Evolutionary conservation across 2,797 vertebrate species (phyloP).

Genomic region (Silurus aristotelis): DNA sequence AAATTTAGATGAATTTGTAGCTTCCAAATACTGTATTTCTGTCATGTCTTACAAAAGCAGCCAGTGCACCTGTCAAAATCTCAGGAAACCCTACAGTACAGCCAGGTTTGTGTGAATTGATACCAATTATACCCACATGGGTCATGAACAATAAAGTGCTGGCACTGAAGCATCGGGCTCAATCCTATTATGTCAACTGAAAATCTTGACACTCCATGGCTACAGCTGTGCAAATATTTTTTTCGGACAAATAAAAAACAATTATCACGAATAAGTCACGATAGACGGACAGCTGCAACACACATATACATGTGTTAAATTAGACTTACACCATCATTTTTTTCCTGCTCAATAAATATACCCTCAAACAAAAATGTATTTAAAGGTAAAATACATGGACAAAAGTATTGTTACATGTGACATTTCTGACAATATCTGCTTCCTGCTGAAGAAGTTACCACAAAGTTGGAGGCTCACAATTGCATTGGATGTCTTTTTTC

Average conservation of each 20-base stretch:
- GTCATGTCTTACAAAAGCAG: neutral
- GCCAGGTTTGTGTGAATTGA: neutral
- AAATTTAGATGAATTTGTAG: neutral
- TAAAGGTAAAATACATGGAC: too few species aligned
- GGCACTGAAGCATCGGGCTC: neutral
- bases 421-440: neutral
- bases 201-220: neutral
- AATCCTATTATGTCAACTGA: neutral
- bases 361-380: neutral
- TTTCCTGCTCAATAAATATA: neutral
- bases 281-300: conserved; percentile 5
- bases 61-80: neutral
- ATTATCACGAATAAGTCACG: neutral
- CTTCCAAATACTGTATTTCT: neutral
- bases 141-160: neutral
- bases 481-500: too few species aligned
- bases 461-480: too few species aligned
- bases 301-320: neutral
- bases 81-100: neutral
- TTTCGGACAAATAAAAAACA: neutral
- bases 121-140: neutral
- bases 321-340: neutral
- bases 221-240: conserved; percentile 7
- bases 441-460: neutral
- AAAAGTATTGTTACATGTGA: too few species aligned